Base-by-base conservation (phyloP, 2,888 invertebrate species). In the Chymomyza caudatula region DNA sequence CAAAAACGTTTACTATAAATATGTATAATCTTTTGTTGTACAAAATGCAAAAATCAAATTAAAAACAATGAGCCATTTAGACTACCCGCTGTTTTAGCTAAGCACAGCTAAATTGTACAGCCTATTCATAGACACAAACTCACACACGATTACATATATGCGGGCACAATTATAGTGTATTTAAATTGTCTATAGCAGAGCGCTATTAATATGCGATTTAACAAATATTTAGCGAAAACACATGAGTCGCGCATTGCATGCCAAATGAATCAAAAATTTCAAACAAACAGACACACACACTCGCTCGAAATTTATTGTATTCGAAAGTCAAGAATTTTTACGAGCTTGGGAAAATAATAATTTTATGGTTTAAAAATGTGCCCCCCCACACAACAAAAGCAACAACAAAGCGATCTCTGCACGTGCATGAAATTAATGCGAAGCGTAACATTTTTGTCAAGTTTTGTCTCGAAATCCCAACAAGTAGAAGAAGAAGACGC, bases 141-240 rank as follows among this genome's bases (percentile, higher is more conserved):
- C 29, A 29, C 29, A 37, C 11, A 37, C 2, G 11, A 37, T 37
- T 37, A 37, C 11, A 8, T 37, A 37, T 37, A 37, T 37, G 8
- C 29, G 11, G 11, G 1, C 11, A 37, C 29, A 37, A 37, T 37
- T 37, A 37, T 37, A 37, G 29, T 37, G 29, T 37, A 37, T 37
- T 37, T 65, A 71, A 60, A 74, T 76, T 80, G 74, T 71, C 74
- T 72, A 83, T 77, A 83, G 68, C 68, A 73, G 82, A 77, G 86
- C 82, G 87, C 80, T 86, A 87, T 88, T 88, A 87, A 88, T 88
- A 84, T 86, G 87, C 87, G 79, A 87, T 88, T 88, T 86, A 87
- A 87, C 88, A 88, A 85, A 88, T 86, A 87, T 87, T 88, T 88
- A 88, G 86, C 84, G 80, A 85, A 83, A 85, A 82, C 78, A 82